Conservation (phyloP, 2,888 invertebrate genomes). For the Galeopsomyia nigrocyanea region DNA sequence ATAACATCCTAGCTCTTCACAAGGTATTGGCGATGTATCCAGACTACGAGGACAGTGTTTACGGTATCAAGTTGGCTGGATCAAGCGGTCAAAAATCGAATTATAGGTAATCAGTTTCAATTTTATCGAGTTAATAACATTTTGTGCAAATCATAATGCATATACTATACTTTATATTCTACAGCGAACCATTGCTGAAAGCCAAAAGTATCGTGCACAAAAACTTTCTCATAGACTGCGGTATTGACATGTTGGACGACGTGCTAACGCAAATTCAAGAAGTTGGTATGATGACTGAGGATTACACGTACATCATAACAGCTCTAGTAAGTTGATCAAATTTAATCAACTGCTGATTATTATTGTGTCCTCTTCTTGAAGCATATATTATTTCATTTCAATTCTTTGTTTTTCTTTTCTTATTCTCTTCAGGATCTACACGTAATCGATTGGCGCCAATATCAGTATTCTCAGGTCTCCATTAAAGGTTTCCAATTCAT, state of each 20-base stretch:
- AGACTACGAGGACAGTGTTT: slow-evolving; percentile 72
- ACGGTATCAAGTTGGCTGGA: slow-evolving; percentile 74
- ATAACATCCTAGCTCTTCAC: slow-evolving; percentile 80
- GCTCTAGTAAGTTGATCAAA: slow-evolving; percentile 71
- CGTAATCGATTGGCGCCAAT: slow-evolving; percentile 83
- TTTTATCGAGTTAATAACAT: too few species aligned
- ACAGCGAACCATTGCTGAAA: slow-evolving; percentile 70
- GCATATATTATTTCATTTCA: too few species aligned
- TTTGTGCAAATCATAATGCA: too few species aligned
- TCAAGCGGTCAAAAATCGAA: slow-evolving; percentile 74
- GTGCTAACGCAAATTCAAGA: slow-evolving; percentile 84
- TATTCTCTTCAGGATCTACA: slow-evolving; percentile 77
- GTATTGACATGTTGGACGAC: slow-evolving; percentile 72
- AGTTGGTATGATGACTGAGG: slow-evolving; percentile 86
- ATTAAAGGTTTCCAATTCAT: slow-evolving; percentile 84
- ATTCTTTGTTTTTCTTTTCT: too few species aligned
- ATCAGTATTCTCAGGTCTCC: slow-evolving; percentile 84
- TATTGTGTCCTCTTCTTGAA: too few species aligned
- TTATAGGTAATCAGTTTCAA: slow-evolving; percentile 72
- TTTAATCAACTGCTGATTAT: not conserved
- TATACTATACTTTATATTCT: slow-evolving; percentile 54
- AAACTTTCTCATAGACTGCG: slow-evolving; percentile 83
- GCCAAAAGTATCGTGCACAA: slow-evolving; percentile 79
- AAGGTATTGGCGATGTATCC: slow-evolving; percentile 78
- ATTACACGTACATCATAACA: slow-evolving; percentile 83